phyloP scores from a whole-genome alignment of 2,797 vertebrate genomes.

The Microtus californicus region DNA sequence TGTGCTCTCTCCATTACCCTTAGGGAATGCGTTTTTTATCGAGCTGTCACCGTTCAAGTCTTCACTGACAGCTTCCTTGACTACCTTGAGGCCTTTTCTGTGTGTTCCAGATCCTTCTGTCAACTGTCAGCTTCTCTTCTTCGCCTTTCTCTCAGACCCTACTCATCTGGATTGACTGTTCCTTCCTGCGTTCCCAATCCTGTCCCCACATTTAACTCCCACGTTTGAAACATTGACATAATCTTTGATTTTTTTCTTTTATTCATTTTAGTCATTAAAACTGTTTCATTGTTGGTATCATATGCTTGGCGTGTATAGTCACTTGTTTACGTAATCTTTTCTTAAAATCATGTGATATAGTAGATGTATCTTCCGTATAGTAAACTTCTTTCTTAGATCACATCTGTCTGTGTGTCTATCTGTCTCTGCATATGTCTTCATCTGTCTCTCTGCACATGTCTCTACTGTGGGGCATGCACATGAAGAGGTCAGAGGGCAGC shows the following conservation, averaged over 20 bases:
- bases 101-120: neutral
- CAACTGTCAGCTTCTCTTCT: neutral
- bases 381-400: neutral
- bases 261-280: neutral
- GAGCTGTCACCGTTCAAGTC: neutral
- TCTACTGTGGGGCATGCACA: neutral
- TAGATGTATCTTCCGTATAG: neutral
- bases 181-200: neutral
- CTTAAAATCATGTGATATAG: neutral
- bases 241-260: neutral
- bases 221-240: constrained; percentile 13
- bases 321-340: neutral
- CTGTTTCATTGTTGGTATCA: neutral
- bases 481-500: neutral
- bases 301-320: neutral
- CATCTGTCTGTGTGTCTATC: neutral
- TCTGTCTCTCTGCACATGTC: neutral
- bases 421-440: neutral
- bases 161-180: neutral
- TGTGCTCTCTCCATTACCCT: neutral
- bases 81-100: neutral
- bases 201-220: neutral
- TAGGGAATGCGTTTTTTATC: neutral
- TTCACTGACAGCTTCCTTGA: neutral
- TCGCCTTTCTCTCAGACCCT: neutral